Conservation (phyloP, 2,113 vertebrate species). For the human region GRCh38 chrX:143629501-143630000, state of each 20-base stretch:
- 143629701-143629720: slow-evolving; percentile 96
- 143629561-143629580: slow-evolving; percentile 96
- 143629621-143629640: slow-evolving; percentile 94
- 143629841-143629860: slow-evolving; percentile 95
- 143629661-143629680: slow-evolving; percentile 98
- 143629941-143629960: slow-evolving; percentile 95
- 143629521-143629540: slow-evolving; percentile 97
- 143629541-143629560: slow-evolving; percentile 95
- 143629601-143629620: slow-evolving; percentile 95
- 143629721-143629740: slow-evolving; percentile 99
- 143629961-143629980: slow-evolving; percentile 97
- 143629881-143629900: slow-evolving; percentile 96
- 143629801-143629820: slow-evolving; percentile 98
- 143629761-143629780: slow-evolving; percentile 96
- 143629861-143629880: slow-evolving; percentile 93
- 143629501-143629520: slow-evolving; percentile 98
- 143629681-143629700: slow-evolving; percentile 96
- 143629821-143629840: slow-evolving; percentile 95
- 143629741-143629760: slow-evolving; percentile 97
- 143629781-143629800: slow-evolving; percentile 95
- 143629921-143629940: slow-evolving; percentile 90
- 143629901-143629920: slow-evolving; percentile 95
- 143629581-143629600: slow-evolving; percentile 99
- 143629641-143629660: slow-evolving; percentile 94
- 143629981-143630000: slow-evolving; percentile 92